These are phyloP conservation scores for Julus scandinavius DNA, from an alignment of 2,888 invertebrate species.

Conservation along the genomic window DNA sequence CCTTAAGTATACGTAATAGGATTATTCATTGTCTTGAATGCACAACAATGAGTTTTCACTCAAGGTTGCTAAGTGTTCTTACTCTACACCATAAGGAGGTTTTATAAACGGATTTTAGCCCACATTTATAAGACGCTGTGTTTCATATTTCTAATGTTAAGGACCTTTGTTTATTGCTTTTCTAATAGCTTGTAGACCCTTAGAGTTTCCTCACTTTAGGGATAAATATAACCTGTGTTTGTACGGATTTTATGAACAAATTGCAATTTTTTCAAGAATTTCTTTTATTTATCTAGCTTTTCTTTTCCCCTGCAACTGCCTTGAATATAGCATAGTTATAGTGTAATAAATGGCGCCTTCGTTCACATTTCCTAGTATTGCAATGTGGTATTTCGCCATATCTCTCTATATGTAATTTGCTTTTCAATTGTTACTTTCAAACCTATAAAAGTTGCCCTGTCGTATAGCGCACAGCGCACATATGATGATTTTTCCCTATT, in stretches of 20 bases:
- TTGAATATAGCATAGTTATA: background rate
- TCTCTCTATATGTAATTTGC: constrained; percentile 15
- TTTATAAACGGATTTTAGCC: no score
- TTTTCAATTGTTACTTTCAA: constrained; percentile 39
- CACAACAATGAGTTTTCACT: no score
- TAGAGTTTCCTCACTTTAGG: no score
- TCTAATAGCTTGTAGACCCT: no score
- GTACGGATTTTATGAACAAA: background rate
- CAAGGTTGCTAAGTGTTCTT: no score
- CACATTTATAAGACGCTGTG: no score
- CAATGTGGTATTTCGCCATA: background rate
- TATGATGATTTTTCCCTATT: background rate
- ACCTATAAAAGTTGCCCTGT: constrained; percentile 22
- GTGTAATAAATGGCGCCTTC: background rate
- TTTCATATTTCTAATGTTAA: no score
- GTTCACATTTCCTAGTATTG: background rate
- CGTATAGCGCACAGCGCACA: background rate
- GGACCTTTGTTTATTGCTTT: no score
- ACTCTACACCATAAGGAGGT: no score
- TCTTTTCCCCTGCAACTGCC: background rate
- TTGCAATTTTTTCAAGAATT: background rate
- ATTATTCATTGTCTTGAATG: no score
- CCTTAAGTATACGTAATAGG: no score
- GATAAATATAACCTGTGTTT: background rate
- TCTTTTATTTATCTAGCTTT: background rate